phyloP scores from a whole-genome alignment of 2,888 invertebrate species.

The Smittia aterrima region DNA sequence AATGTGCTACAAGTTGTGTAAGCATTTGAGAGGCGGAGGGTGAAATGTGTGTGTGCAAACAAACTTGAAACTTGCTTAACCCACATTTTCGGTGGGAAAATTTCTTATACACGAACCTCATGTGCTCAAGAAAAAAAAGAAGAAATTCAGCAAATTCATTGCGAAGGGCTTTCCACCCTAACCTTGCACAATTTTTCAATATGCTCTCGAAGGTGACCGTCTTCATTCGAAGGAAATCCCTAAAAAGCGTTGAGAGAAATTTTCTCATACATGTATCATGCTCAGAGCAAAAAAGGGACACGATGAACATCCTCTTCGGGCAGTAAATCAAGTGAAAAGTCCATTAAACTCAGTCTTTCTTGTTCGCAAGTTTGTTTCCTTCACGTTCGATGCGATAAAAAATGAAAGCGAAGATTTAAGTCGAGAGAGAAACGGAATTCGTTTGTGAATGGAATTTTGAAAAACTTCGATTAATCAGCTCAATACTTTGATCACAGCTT shows the following conservation, averaged over 20 bases:
- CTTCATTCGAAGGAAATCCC: no score
- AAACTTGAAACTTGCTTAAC: neutral
- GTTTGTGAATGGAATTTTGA: no score
- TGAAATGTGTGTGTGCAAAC: neutral
- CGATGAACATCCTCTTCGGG: constrained; percentile 16
- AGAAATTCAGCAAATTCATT: no score
- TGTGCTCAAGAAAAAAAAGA: neutral
- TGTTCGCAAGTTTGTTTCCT: neutral
- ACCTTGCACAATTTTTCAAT: no score
- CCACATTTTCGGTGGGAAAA: constrained; percentile 18
- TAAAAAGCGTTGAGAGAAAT: neutral
- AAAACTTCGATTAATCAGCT: no score
- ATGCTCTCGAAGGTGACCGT: no score
- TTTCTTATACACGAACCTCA: constrained; percentile 23
- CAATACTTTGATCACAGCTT: neutral
- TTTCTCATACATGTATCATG: constrained; percentile 18
- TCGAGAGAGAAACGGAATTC: no score
- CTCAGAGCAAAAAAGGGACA: constrained; percentile 27
- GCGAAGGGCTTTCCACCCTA: no score
- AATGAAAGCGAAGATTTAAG: no score
- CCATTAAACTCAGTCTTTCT: constrained; percentile 30
- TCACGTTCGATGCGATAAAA: no score
- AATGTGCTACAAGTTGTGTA: neutral
- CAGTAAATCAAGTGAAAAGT: constrained; percentile 35
- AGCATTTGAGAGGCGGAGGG: neutral